Evolutionary conservation across 1,140 invertebrate species (phyloP).

Genomic region (Copidosoma floridanum): DNA sequence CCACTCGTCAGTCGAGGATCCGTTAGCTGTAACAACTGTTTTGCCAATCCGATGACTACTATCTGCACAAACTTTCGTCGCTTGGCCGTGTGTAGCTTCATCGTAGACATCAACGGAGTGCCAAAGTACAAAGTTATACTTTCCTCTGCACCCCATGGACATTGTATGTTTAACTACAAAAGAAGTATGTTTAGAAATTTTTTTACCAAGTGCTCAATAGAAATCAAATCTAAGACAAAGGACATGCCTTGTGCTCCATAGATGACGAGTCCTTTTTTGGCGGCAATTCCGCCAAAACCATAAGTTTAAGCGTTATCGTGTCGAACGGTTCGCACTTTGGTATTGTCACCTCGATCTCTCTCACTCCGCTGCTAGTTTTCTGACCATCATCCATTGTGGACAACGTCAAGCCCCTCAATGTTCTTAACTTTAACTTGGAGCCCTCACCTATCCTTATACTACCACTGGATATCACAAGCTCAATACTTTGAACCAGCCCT

Average conservation of each 20-base stretch:
- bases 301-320: constrained; percentile 62
- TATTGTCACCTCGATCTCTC: constrained; percentile 64
- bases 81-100: constrained; percentile 79
- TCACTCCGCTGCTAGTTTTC: constrained; percentile 45
- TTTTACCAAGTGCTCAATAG: neutral
- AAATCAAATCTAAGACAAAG: too few relatives aligned
- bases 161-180: constrained; percentile 64
- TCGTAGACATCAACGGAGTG: constrained; percentile 74
- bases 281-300: constrained; percentile 70
- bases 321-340: constrained; percentile 69
- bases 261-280: constrained; percentile 65
- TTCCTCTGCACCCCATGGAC: constrained; percentile 72
- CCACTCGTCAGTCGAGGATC: constrained; percentile 62
- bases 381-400: constrained; percentile 38
- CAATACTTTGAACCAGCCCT: constrained; percentile 69
- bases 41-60: constrained; percentile 68
- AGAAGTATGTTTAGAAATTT: neutral
- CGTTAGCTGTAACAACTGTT: constrained; percentile 59
- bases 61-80: constrained; percentile 80
- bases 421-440: constrained; percentile 58
- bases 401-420: constrained; percentile 60
- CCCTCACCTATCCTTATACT: constrained; percentile 61
- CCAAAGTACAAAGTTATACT: constrained; percentile 74
- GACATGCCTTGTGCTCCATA: constrained; percentile 74
- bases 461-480: constrained; percentile 67